Percentiles rank a stretch among this genome's conserved stretches.
phyloP scores from a whole-genome alignment of 2,888 invertebrate genomes.

The Amiota minor region DNA sequence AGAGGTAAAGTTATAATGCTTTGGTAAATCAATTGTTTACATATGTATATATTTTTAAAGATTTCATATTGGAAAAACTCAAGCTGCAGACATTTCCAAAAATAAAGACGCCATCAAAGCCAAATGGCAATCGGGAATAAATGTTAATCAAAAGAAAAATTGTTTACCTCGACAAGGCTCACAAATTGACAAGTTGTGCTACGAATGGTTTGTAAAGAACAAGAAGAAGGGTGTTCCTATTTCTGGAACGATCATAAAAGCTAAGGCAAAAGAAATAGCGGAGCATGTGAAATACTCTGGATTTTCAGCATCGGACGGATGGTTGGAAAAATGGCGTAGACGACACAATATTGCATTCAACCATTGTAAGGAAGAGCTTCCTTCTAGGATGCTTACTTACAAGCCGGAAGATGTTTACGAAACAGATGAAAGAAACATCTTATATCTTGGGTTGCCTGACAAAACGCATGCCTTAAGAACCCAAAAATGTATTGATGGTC shows the following conservation, averaged over 20 bases:
- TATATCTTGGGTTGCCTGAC: neutral
- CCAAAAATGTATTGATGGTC: neutral
- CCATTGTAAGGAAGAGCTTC: neutral
- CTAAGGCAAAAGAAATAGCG: conserved; percentile 11
- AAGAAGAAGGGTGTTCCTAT: neutral
- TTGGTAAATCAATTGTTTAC: neutral
- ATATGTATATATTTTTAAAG: neutral
- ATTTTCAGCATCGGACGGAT: neutral
- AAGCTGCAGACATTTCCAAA: neutral
- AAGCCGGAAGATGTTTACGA: neutral
- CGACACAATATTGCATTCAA: conserved; percentile 11
- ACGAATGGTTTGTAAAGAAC: neutral
- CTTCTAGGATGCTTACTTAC: neutral
- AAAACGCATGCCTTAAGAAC: neutral
- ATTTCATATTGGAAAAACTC: conserved; percentile 2
- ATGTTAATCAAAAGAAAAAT: neutral
- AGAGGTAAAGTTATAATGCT: neutral
- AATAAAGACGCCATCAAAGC: neutral
- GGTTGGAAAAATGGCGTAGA: conserved; percentile 17
- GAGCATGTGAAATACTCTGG: neutral
- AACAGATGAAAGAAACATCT: neutral
- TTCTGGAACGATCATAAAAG: neutral
- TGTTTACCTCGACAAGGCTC: neutral
- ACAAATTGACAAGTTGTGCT: neutral
- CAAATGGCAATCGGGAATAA: neutral